Evolutionary conservation across 2,797 vertebrate species (phyloP).

Genomic region (Oryzias sinensis): DNA sequence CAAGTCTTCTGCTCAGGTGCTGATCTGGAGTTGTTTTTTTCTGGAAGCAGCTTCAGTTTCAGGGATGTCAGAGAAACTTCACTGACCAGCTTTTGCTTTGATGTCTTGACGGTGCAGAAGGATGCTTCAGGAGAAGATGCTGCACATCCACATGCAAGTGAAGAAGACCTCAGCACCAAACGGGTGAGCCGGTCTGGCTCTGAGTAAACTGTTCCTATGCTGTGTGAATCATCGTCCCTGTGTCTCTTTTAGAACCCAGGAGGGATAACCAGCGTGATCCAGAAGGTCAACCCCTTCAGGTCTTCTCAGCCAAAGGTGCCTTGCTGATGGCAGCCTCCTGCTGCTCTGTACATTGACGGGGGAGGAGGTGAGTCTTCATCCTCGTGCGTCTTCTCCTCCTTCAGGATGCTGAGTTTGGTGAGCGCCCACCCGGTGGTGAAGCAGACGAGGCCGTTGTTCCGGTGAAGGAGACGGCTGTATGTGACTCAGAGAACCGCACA

Average conservation of each 20-base stretch:
- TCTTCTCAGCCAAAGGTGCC: slow-evolving; percentile 54
- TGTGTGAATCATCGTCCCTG: background rate
- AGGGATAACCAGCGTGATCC: slow-evolving; percentile 49
- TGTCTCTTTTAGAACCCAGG: slow-evolving; percentile 38
- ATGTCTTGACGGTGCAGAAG: slow-evolving; percentile 31
- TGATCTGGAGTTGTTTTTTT: background rate
- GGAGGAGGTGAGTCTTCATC: background rate
- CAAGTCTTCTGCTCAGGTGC: slow-evolving; percentile 54
- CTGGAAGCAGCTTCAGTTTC: background rate
- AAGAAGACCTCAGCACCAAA: slow-evolving; percentile 18
- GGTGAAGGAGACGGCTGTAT: slow-evolving; percentile 44
- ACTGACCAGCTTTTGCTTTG: background rate
- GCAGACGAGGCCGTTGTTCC: slow-evolving; percentile 29
- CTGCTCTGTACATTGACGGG: too few species aligned
- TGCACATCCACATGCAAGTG: slow-evolving; percentile 7
- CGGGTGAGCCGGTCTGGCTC: slow-evolving; percentile 24
- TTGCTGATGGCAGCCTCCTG: background rate
- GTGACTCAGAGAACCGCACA: background rate
- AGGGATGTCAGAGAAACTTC: too few species aligned
- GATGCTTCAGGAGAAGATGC: background rate
- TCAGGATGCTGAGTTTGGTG: slow-evolving; percentile 27
- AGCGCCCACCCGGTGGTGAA: slow-evolving; percentile 39
- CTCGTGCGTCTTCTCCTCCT: background rate
- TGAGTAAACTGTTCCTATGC: accelerated
- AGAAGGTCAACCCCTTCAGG: slow-evolving; percentile 68